Percentiles rank a stretch among this genome's conserved stretches.
Conservation (phyloP, 2,888 invertebrate genomes). For the Pelosia muscerda region DNA sequence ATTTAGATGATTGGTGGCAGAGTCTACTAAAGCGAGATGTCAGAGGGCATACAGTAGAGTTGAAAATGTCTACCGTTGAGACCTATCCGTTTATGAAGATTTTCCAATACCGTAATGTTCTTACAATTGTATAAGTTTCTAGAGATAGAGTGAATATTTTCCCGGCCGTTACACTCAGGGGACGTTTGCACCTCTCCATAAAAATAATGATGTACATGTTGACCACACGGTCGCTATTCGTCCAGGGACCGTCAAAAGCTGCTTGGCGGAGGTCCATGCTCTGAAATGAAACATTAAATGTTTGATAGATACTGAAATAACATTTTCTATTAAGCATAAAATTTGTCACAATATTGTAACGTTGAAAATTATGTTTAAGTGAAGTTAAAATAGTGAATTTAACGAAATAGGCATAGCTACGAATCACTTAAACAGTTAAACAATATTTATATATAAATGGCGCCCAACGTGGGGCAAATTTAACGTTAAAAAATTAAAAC, state of each 20-base stretch:
- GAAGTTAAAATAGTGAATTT: too few relatives aligned
- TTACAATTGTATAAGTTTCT: slow-evolving; percentile 83
- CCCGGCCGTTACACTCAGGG: slow-evolving; percentile 82
- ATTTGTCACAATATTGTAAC: background rate
- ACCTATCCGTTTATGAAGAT: background rate
- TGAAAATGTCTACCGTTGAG: background rate
- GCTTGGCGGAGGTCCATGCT: slow-evolving; percentile 81
- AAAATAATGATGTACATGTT: slow-evolving; percentile 77
- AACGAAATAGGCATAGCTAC: too few relatives aligned
- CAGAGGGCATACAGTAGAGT: too few relatives aligned
- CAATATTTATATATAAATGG: too few relatives aligned
- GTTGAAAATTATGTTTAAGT: too few relatives aligned
- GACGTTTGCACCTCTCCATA: slow-evolving; percentile 82
- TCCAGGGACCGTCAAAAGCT: slow-evolving; percentile 85
- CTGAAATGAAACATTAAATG: slow-evolving; percentile 56
- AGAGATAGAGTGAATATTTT: slow-evolving; percentile 85
- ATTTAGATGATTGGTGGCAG: too few relatives aligned
- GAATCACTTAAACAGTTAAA: too few relatives aligned
- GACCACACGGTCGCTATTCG: slow-evolving; percentile 67
- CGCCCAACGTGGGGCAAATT: too few relatives aligned
- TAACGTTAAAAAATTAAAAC: too few relatives aligned
- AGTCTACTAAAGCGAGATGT: too few relatives aligned
- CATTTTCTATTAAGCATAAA: background rate
- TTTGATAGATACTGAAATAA: background rate
- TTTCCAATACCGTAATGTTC: slow-evolving; percentile 32